Percentiles rank a stretch among this genome's conserved stretches.
Evolutionary conservation across 2,888 invertebrate species (phyloP).

Genomic region (Lycia hirtaria): DNA sequence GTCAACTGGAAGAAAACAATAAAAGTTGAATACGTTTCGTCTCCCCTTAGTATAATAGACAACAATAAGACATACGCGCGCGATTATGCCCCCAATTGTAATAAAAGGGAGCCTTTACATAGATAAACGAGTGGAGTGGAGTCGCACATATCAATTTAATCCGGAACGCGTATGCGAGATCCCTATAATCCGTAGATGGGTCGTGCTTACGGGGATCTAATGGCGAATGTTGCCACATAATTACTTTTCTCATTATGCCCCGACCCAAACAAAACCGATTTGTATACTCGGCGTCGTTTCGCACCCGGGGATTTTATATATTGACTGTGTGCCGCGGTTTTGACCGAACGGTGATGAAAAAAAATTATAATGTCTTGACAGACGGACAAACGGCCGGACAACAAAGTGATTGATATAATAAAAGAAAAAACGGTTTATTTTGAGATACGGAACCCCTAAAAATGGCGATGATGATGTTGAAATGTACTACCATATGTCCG

Average conservation of each 20-base stretch:
- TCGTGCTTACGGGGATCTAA: conserved; percentile 67
- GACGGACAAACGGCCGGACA: no score
- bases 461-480: no score
- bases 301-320: not conserved
- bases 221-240: conserved; percentile 77
- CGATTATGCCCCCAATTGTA: conserved; percentile 75
- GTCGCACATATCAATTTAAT: conserved; percentile 82
- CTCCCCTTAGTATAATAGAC: conserved; percentile 59
- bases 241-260: conserved; percentile 70
- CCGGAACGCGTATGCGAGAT: conserved; percentile 70
- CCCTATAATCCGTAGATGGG: conserved; percentile 74
- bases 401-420: no score
- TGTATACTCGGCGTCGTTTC: conserved; percentile 41
- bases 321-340: no score
- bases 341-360: no score
- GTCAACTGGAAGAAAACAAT: conserved; percentile 61
- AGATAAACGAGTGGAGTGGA: conserved; percentile 76
- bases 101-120: conserved; percentile 80
- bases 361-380: no score
- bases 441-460: no score
- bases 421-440: no score
- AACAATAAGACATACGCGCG: conserved; percentile 73
- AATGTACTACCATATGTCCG: no score
- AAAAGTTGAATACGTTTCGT: conserved; percentile 63
- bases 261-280: conserved; percentile 50